Base-by-base conservation (phyloP, 2,888 invertebrate species). In the Apamea epomidion region DNA sequence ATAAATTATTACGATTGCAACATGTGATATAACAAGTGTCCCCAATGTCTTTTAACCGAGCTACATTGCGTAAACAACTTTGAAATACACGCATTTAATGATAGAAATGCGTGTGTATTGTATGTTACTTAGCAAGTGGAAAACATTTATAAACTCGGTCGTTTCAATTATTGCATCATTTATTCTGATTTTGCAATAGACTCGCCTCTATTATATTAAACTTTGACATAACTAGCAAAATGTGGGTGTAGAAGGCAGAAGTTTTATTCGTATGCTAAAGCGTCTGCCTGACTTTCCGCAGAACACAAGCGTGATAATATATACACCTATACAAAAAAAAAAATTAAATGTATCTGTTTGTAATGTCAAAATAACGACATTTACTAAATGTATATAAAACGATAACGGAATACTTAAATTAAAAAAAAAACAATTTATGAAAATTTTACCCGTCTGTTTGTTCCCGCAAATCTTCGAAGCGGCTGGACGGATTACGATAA, bases 81-180 rank as follows among this genome's bases (percentile, higher is more conserved):
- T 45, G n/a, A 74, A 74, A 68, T 64, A 3, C 67, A 87, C 88
- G 77, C 80, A 85, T 54, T 80, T 84, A 45, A 77, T 75, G 48
- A 68, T 48, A 65, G 7, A 74, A 84, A 42, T 74, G 77, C 81
- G 85, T 87, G 88, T 32, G 25, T 45, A 42, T 68, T 69, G 25
- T 65, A 25, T n/a, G 18, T 74, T 37, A 18, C 5, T 25, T 54
- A 78, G 54, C 8, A 45, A 42, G 14, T 51, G n/a, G 37, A 81
- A 81, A 85, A 68, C 1, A 12, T 70, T 45, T 16, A 16, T 65
- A n/a, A 58, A 42, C 6, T 14, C 8, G 8, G 6, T 25, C 1
- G 5, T 58, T 29, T 42, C 25, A n/a, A 25, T 51, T 12, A 25
- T 67, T 78, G 78, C 32, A 60, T 58, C 42, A 60, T 32, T 21